Base-by-base conservation (phyloP, 2,113 vertebrate genomes). In the Mastomys natalensis region DNA sequence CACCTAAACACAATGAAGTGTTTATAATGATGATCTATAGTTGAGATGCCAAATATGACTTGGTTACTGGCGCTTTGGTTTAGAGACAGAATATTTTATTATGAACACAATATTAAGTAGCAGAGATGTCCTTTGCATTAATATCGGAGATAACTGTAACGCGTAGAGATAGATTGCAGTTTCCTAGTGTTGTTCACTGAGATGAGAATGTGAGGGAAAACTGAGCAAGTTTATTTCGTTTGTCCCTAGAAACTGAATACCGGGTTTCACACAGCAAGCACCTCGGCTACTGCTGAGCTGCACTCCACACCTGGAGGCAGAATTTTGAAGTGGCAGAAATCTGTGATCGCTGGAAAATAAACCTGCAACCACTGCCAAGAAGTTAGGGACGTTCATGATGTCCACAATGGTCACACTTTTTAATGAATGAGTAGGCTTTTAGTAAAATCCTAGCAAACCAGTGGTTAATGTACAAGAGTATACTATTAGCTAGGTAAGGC, bases 21-120 rank as follows among this genome's bases (percentile, higher is more conserved):
- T 98, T 98, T 97, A 88, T 94, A 31, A 97, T 92, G 97, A 97
- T 86, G 96, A 29, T 31, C 31, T 3, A 6, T 85, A 76, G 96
- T 93, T 22, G 76, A 96, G 96, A 97, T 73, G 92, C 73, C 76
- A n/a, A 97, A 90, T 76, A 60, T 66, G 76, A 82, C 60, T 98
- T 70, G 64, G 93, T 96, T 93, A 96, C 60, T 96, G 82, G 66
- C 73, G 88, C 53, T 85, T 95, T 96, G 94, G 93, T 98, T 96
- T 97, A 93, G 15, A 72, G 95, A 85, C 40, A 88, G 95, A 64
- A 90, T 98, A 94, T 95, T 84, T 95, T 93, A 89, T 70, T 58
- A 66, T 87, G 48, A 93, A 97, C 53, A 86, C 2, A 53, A 84
- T 93, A 97, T 68, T 2, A 97, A 98, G 95, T 90, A 86, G 26